Base-by-base conservation (phyloP, 2,797 vertebrate species). In the Harpagifer antarcticus region DNA sequence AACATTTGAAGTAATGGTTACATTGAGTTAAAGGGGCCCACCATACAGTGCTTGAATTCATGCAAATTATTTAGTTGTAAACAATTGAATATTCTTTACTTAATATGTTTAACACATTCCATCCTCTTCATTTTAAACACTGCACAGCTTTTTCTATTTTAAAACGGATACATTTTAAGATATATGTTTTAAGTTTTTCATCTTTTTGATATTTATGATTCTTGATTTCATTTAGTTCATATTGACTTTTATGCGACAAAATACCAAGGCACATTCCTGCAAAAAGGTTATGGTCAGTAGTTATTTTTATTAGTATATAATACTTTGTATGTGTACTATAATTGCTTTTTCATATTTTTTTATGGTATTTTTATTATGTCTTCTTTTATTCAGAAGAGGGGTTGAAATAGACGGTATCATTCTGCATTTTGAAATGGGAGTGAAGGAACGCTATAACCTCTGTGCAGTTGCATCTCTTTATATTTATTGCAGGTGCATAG, bases 401-500 rank as follows among this genome's bases (percentile, higher is more conserved):
- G 3, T 12, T 55, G 7, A 33, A 43, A 43, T 27, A 59, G 31
- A 69, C 55, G 42, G 56, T 3, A 52, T 48, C 47, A 15, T 47
- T 52, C 37, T 50, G 43, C 0, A 20, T 48, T 11, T 16, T 37
- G 0, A 43, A 49, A 5, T 14, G 20, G 44, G 53, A 56, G 31
- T 42, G 49, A 48, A 68, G 15, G 44, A 43, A 43, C n/a, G 43
- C 57, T 10, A 10, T 20, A 50, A 9, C 14, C 14, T 23, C 37
- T 23, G 20, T 44, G 19, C 19, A 19, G 45, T n/a, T 48, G 27
- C 27, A 14, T n/a, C 27, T 53, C 14, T 59, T 76, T 10, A 54
- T n/a, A 0, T 70, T 68, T 27, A n/a, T 0, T 57, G 40, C 59
- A 50, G 72, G 11, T 53, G 55, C 14, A 47, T 47, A 70, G 43